Conservation (phyloP, 1,140 invertebrate genomes). For the Melanaphis sacchari region DNA sequence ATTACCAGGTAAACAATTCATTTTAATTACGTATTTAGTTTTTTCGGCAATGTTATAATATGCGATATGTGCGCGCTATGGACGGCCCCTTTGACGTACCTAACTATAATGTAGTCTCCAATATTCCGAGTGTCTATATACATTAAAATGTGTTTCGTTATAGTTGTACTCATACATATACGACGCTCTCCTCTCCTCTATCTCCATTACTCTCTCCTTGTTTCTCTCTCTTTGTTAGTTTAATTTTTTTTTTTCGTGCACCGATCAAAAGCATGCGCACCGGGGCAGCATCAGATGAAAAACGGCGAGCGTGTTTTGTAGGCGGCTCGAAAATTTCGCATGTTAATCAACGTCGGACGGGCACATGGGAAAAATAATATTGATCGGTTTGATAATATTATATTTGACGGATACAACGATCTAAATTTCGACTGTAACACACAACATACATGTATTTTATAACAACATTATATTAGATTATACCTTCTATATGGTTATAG, state of each 20-base stretch:
- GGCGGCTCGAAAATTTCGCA: constrained; percentile 10
- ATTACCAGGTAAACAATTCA: constrained; percentile 46
- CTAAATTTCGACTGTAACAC: neutral
- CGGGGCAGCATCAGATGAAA: constrained; percentile 11
- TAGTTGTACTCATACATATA: neutral
- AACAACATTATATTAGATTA: neutral
- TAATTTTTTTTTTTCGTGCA: neutral
- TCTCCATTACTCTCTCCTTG: neutral
- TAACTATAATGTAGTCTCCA: neutral
- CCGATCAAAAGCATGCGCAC: neutral
- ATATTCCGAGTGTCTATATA: neutral
- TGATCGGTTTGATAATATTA: neutral
- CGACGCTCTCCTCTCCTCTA: neutral
- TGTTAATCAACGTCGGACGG: neutral
- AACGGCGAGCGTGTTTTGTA: constrained; percentile 3
- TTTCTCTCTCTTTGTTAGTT: neutral
- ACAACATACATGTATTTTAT: neutral
- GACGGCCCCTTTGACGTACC: constrained; percentile 16
- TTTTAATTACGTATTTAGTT: constrained; percentile 35
- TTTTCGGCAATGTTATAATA: neutral
- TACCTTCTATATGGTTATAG: neutral
- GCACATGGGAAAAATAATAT: neutral
- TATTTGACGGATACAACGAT: neutral
- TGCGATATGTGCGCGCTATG: neutral
- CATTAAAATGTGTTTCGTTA: neutral